Percentiles rank a stretch among this genome's conserved stretches.
phyloP scores from a whole-genome alignment of 2,888 invertebrate genomes.

The Neoscelio sp. region DNA sequence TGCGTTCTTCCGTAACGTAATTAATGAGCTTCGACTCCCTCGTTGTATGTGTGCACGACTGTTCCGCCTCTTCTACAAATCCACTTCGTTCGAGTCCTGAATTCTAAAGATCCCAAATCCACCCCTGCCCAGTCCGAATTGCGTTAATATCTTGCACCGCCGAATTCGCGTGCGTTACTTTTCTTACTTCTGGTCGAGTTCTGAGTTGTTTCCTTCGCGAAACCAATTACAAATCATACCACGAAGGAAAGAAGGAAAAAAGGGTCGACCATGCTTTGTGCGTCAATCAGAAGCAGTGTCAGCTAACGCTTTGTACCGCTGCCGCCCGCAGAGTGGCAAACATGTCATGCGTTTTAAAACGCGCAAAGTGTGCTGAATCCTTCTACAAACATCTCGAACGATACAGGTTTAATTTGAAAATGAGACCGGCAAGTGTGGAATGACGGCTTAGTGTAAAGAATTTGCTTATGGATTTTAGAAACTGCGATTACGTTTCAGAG shows the following conservation, averaged over 20 bases:
- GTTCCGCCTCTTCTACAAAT: constrained; percentile 69
- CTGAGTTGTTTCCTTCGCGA: not conserved
- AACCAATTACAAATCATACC: constrained; percentile 6
- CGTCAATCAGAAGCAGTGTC: constrained; percentile 61
- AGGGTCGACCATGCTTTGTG: constrained; percentile 58
- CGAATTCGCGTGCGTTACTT: constrained; percentile 3
- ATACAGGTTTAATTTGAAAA: constrained; percentile 50
- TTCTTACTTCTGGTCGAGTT: constrained; percentile 8
- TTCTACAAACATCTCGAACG: constrained; percentile 52
- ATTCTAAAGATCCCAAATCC: constrained; percentile 63
- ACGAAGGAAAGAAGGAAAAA: constrained; percentile 32
- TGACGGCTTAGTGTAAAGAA: constrained; percentile 9
- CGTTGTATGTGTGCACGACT: constrained; percentile 61
- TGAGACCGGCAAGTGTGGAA: constrained; percentile 20
- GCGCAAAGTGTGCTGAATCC: constrained; percentile 61
- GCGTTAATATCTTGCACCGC: constrained; percentile 8
- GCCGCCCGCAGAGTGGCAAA: constrained; percentile 79
- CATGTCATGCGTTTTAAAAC: constrained; percentile 80
- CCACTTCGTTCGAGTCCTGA: constrained; percentile 66
- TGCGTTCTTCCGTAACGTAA: constrained; percentile 82
- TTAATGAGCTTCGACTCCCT: constrained; percentile 78
- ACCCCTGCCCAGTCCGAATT: constrained; percentile 15
- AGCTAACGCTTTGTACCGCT: constrained; percentile 75
- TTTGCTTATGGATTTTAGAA: constrained; percentile 13
- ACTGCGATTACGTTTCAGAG: constrained; percentile 10